A percentile compares a stretch with the other conserved stretches of the same genome.
Evolutionary conservation across 2,888 invertebrate species (phyloP).

Genomic region (Drosophila austrosaltans): DNA sequence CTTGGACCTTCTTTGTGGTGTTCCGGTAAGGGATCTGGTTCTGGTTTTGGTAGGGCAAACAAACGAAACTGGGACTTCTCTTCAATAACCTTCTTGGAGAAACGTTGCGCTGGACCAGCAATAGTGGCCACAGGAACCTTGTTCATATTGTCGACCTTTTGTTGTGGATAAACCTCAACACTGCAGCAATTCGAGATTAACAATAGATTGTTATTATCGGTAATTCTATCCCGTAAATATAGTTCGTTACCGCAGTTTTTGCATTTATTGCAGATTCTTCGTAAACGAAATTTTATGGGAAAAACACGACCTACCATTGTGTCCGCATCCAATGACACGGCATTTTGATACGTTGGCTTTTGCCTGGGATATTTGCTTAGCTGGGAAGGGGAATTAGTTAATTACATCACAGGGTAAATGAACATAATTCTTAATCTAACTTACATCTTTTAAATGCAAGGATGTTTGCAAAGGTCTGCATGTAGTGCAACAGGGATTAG

Average conservation of each 20-base stretch:
- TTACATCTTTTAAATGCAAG: conserved; percentile 60
- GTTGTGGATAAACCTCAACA: conserved; percentile 53
- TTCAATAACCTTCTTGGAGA: conserved; percentile 42
- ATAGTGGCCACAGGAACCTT: conserved; percentile 54
- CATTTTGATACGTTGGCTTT: conserved; percentile 58
- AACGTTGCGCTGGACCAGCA: conserved; percentile 25
- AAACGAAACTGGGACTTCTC: conserved; percentile 38
- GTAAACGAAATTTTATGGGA: conserved; percentile 58
- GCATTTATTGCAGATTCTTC: conserved; percentile 46
- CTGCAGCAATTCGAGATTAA: conserved; percentile 58
- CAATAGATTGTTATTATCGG: conserved; percentile 53
- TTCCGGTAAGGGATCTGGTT: neutral
- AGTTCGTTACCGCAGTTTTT: conserved; percentile 42
- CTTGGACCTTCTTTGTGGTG: neutral
- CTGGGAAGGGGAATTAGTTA: conserved; percentile 26
- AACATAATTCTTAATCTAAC: neutral
- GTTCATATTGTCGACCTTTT: conserved; percentile 60
- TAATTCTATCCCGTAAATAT: conserved; percentile 48
- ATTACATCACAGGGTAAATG: neutral
- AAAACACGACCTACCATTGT: conserved; percentile 56
- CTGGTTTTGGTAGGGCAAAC: conserved; percentile 6
- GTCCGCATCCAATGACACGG: conserved; percentile 45
- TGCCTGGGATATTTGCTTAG: conserved; percentile 45
- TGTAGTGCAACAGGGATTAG: conserved; percentile 46
- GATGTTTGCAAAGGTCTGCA: conserved; percentile 53